phyloP scores from a whole-genome alignment of 2,113 vertebrate species.

The Carlito syrichta region DNA sequence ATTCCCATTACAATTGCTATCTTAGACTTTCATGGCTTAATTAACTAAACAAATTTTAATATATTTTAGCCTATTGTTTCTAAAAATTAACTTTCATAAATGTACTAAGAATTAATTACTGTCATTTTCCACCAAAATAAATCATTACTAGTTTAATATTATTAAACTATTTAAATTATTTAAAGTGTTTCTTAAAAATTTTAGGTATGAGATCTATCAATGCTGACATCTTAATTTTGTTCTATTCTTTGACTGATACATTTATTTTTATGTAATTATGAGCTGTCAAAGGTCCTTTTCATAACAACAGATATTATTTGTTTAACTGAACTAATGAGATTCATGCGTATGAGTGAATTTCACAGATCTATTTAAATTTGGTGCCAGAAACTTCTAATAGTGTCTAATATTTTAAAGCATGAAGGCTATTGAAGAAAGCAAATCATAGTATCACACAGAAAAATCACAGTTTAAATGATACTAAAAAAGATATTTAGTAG shows the following conservation, averaged over 20 bases:
- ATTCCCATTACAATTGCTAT: neutral
- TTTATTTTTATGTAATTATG: constrained; percentile 67
- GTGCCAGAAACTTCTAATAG: constrained; percentile 11
- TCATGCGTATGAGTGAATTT: constrained; percentile 19
- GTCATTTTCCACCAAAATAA: neutral
- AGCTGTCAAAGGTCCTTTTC: constrained; percentile 41
- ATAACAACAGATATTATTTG: constrained; percentile 63
- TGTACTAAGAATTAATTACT: constrained; percentile 43
- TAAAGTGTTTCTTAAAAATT: constrained; percentile 55
- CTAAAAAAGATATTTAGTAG: neutral
- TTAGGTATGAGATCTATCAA: constrained; percentile 20
- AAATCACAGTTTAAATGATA: neutral
- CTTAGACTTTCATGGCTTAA: constrained; percentile 23
- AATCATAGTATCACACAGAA: neutral
- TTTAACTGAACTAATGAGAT: constrained; percentile 67
- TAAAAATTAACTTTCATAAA: constrained; percentile 45
- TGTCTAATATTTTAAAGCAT: constrained; percentile 47
- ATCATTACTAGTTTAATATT: neutral
- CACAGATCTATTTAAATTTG: constrained; percentile 56
- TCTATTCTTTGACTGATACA: constrained; percentile 48
- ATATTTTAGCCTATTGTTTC: neutral
- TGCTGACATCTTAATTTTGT: constrained; percentile 67
- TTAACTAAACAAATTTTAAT: constrained; percentile 40
- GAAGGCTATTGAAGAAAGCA: neutral
- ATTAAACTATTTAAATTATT: neutral